Evolutionary conservation across 1,140 invertebrate species (phyloP), one percentile per base, ranked within the genome.

Genomic region (Papilio dardanus): DNA sequence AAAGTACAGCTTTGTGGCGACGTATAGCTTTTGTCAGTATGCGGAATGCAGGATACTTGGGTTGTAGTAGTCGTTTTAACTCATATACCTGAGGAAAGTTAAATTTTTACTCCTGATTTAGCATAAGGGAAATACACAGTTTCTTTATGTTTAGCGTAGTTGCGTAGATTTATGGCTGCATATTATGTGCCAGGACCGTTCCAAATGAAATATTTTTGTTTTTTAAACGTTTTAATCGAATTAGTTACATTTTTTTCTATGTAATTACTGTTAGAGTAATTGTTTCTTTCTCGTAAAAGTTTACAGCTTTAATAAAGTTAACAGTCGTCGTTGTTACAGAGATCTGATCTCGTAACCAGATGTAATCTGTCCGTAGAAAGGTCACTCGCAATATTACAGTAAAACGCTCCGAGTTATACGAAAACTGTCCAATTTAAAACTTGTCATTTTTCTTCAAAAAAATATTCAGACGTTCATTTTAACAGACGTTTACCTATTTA

Each of bases 351-450:
- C 50, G 21, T 24, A 54, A 54, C n/a, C 50, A 24, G 50, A 54
- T 54, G 50, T 54, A 54, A 54, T 54, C 50, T 10, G 50, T 58
- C 21, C 54, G 21, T 1, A 10, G 14, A 28, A 58, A 58, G 54
- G 54, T 58, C 54, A 46, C 42, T 6, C 19, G 21, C 6, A 24
- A 54, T 54, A 54, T 54, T 54, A 54, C 50, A 54, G 21, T 54
- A 54, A 54, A 24, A 54, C 21, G 8, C 50, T 21, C 50, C 21
- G 2, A 10, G 50, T 24, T 50, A 21, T 50, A 19, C 10, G 46
- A 19, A 54, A 54, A 54, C 50, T 54, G 50, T 54, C 19, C 50
- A 46, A 46, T 46, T 46, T 46, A 46, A 46, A 46, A 46, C 42
- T 46, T 46, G 42, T n/a, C 42, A 46, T 46, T n/a, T 46, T n/a